Evolutionary conservation across 2,113 vertebrate genomes (phyloP), one percentile per base, ranked within the genome.

Genomic region (Rhipidura dahli): DNA sequence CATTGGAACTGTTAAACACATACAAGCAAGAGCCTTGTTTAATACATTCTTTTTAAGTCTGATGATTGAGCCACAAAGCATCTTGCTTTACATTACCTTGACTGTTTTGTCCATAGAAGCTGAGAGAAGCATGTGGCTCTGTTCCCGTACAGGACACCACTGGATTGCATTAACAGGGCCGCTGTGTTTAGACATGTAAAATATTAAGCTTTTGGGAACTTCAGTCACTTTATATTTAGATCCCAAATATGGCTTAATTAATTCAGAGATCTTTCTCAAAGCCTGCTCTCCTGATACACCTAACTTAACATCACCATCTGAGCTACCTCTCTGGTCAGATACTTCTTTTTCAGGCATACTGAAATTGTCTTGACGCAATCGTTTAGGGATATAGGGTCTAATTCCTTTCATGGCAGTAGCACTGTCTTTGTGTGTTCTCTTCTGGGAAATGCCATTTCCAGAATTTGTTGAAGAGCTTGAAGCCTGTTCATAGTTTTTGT

Each of bases 31-130:
- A 53, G 9, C 19, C 63, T 7, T 63, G 83, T 80, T 70, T 33
- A 88, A 65, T 9, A 70, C 7, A 24, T 6, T 10, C 59, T 31
- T 90, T 77, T 68, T 40, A 91, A 45, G 31, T 50, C 22, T 33
- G 68, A 45, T 30, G 50, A 44, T 1, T 39, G 76, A 15, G 49
- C 33, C 14, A 15, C 61, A 82, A 89, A 53, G 24, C n/a, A 85
- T 35, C 72, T 75, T 44, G 49, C 22, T 90, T 83, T 83, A 95
- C 57, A 31, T 98, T 98, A 99, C 99, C 99, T 99, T 99, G 84
- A 99, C 76, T 33, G 98, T 99, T 92, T 98, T 98, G 96, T 99
- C 99, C 99, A 99, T 99, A 66, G 99, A 99, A 13, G 98, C 98
- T 0, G 99, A 99, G 72, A 99, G 98, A 70, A 99, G 98, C 93